A percentile compares a stretch with the other conserved stretches of the same genome.
Evolutionary conservation across 2,113 vertebrate species (phyloP).

Genomic region (Arizona elegans): DNA sequence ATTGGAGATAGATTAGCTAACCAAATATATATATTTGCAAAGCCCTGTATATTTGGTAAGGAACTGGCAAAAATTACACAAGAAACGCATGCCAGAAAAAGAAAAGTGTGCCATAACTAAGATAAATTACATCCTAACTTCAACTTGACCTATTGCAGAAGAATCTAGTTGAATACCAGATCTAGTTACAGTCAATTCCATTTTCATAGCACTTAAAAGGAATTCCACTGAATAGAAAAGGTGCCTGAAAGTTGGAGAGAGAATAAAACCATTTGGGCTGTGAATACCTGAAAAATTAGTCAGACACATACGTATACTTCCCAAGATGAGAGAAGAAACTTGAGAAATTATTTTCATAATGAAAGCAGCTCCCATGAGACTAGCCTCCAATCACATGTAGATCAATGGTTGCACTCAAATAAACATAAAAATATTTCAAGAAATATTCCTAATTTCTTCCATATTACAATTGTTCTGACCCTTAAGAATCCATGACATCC

Average conservation of each 20-base stretch:
- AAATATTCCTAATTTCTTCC: not conserved
- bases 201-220: slow-evolving; percentile 18
- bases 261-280: not conserved
- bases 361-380: not conserved
- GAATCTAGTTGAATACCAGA: not conserved
- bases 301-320: not conserved
- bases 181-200: not conserved
- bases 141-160: slow-evolving; percentile 34
- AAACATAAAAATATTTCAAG: not conserved
- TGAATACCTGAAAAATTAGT: not conserved
- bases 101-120: slow-evolving; percentile 53
- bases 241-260: not conserved
- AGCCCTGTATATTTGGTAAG: slow-evolving; percentile 55
- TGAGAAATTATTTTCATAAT: not conserved
- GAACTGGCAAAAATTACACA: slow-evolving; percentile 41
- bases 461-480: not conserved
- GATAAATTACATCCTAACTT: slow-evolving; percentile 50
- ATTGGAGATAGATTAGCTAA: slow-evolving; percentile 58
- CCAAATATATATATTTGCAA: slow-evolving; percentile 47
- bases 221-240: not conserved
- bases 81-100: slow-evolving; percentile 48
- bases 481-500: too few species aligned
- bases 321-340: not conserved
- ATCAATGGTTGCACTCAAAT: too few species aligned
- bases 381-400: not conserved